These are phyloP conservation scores for Tetranychus truncatus DNA, from an alignment of 2,888 invertebrate genomes.

Conservation along the genomic window DNA sequence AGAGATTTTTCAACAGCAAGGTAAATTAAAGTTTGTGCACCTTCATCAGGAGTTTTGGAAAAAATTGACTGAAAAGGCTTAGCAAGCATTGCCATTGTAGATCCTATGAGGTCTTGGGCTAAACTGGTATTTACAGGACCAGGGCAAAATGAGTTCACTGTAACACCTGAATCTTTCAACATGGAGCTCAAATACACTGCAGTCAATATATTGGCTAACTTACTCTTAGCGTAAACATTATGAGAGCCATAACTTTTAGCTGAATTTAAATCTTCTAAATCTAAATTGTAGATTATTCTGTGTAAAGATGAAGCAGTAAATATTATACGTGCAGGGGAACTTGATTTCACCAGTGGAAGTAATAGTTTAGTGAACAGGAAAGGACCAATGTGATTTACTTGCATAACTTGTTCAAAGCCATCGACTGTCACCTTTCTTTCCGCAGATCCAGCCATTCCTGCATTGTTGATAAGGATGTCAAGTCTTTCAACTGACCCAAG, in stretches of 20 bases:
- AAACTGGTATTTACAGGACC: slow-evolving; percentile 35
- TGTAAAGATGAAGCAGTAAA: not conserved
- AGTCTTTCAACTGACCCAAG: slow-evolving; percentile 50
- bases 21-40: slow-evolving; percentile 53
- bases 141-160: slow-evolving; percentile 35
- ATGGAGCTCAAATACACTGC: not conserved
- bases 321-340: not conserved
- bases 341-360: not conserved
- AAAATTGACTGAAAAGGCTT: slow-evolving; percentile 22
- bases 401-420: slow-evolving; percentile 69
- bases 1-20: slow-evolving; percentile 37
- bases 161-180: slow-evolving; percentile 30
- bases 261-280: not conserved
- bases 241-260: not conserved
- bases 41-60: slow-evolving; percentile 32
- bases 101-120: slow-evolving; percentile 28
- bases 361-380: slow-evolving; percentile 77
- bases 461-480: slow-evolving; percentile 70
- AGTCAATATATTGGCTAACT: slow-evolving; percentile 5
- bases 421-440: slow-evolving; percentile 46
- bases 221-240: not conserved
- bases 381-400: slow-evolving; percentile 79
- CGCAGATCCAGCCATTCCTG: slow-evolving; percentile 56
- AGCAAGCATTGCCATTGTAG: not conserved
- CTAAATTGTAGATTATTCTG: not conserved